Conservation (phyloP, 2,797 vertebrate species). For the Enteromius unitaeniatus region DNA sequence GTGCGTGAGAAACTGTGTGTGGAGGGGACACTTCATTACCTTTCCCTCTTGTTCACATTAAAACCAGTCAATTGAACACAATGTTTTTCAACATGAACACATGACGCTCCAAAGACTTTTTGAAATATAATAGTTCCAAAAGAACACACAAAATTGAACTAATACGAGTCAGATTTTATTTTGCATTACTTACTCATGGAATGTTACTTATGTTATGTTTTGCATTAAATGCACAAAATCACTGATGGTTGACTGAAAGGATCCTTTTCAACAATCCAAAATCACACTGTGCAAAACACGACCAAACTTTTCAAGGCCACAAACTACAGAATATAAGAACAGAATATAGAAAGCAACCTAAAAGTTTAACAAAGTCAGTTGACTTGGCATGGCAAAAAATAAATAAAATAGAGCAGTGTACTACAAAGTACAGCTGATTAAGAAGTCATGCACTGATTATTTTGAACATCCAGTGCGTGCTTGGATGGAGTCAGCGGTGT, state of each 20-base stretch:
- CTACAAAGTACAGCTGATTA: slow-evolving; percentile 4
- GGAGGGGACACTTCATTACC: slow-evolving; percentile 1
- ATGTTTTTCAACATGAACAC: slow-evolving; percentile 12
- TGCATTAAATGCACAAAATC: slow-evolving; percentile 1
- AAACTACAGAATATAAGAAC: slow-evolving; percentile 22
- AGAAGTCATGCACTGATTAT: slow-evolving; percentile 27
- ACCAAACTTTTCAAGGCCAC: slow-evolving; percentile 16
- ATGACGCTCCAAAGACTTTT: slow-evolving; percentile 13
- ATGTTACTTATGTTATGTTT: slow-evolving; percentile 23
- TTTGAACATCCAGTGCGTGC: slow-evolving; percentile 1
- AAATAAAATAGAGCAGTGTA: not conserved
- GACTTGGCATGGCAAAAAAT: not conserved
- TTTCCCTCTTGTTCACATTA: slow-evolving; percentile 33
- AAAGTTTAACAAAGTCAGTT: slow-evolving; percentile 38
- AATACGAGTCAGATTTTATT: slow-evolving; percentile 31
- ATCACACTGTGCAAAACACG: not conserved
- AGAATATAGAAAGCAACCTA: slow-evolving; percentile 10
- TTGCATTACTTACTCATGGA: not conserved
- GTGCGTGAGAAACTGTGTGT: slow-evolving; percentile 19
- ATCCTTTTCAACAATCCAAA: not conserved
- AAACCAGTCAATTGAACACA: slow-evolving; percentile 16
- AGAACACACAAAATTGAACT: slow-evolving; percentile 31
- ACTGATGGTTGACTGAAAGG: slow-evolving; percentile 14
- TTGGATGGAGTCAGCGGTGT: slow-evolving; percentile 1
- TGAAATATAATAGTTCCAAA: slow-evolving; percentile 39